Conservation (phyloP, 2,888 invertebrate genomes). For the Phlogophora meticulosa region DNA sequence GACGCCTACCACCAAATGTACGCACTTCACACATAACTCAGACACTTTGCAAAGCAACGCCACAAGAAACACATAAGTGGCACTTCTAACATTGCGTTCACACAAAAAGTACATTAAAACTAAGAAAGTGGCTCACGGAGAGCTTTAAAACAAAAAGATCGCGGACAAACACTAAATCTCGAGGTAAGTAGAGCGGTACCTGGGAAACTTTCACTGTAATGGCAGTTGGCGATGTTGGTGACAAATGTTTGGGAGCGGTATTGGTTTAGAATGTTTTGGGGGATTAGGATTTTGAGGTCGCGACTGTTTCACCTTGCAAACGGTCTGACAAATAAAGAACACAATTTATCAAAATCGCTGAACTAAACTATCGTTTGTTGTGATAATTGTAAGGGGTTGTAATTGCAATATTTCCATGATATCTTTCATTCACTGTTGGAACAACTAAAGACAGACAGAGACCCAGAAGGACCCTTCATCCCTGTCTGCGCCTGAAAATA, state of each 20-base stretch:
- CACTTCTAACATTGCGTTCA: constrained; percentile 56
- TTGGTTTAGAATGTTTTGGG: constrained; percentile 30
- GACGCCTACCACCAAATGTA: constrained; percentile 7
- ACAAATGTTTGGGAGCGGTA: constrained; percentile 47
- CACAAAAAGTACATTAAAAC: constrained; percentile 69
- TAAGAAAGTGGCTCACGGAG: constrained; percentile 52
- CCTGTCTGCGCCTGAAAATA: too few relatives aligned
- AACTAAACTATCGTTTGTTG: too few relatives aligned
- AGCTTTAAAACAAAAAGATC: constrained; percentile 64
- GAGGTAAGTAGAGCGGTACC: constrained; percentile 58
- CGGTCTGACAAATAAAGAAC: background rate
- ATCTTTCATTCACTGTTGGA: background rate
- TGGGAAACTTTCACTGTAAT: constrained; percentile 55
- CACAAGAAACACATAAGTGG: constrained; percentile 56
- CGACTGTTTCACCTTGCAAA: background rate
- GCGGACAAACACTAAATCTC: constrained; percentile 61
- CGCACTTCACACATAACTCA: constrained; percentile 13
- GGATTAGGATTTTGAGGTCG: constrained; percentile 6
- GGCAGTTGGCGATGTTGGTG: constrained; percentile 53
- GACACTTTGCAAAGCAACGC: constrained; percentile 32
- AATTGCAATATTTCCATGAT: background rate
- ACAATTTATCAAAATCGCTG: too few relatives aligned
- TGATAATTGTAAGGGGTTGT: too few relatives aligned
- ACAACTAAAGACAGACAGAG: too few relatives aligned
- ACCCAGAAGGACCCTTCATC: too few relatives aligned